Evolutionary conservation across 2,888 invertebrate species (phyloP).

Genomic region (Microdon myrmicae): DNA sequence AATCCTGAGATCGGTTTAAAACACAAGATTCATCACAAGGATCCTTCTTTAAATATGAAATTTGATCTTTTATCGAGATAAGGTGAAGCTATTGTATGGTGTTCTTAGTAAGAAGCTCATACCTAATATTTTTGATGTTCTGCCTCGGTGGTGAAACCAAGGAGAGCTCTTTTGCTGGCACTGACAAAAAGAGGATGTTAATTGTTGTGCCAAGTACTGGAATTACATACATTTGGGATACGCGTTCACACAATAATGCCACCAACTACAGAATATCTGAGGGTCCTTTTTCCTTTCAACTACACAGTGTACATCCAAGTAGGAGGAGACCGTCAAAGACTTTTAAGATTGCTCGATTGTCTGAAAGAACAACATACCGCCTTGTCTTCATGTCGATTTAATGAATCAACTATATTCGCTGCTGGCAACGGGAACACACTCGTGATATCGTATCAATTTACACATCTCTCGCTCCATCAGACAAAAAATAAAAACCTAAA

Average conservation of each 20-base stretch:
- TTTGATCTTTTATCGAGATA: slow-evolving; percentile 51
- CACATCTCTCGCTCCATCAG: slow-evolving; percentile 30
- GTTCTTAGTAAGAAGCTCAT: slow-evolving; percentile 43
- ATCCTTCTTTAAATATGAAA: slow-evolving; percentile 41
- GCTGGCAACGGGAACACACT: slow-evolving; percentile 42
- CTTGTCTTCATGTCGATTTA: slow-evolving; percentile 52
- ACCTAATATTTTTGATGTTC: slow-evolving; percentile 12
- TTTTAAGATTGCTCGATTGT: slow-evolving; percentile 51
- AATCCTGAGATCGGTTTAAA: slow-evolving; percentile 16
- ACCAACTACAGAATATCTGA: slow-evolving; percentile 13
- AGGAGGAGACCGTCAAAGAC: slow-evolving; percentile 47
- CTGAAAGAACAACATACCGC: slow-evolving; percentile 51
- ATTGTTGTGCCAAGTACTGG: slow-evolving; percentile 38
- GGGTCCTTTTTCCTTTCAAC: slow-evolving; percentile 18
- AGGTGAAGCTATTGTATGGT: slow-evolving; percentile 48
- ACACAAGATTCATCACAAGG: slow-evolving; percentile 29
- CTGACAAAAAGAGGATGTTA: slow-evolving; percentile 51
- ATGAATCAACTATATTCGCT: slow-evolving; percentile 43
- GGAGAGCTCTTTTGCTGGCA: slow-evolving; percentile 43
- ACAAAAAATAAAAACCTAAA: slow-evolving; percentile 16
- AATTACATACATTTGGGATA: slow-evolving; percentile 44
- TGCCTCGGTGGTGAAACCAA: slow-evolving; percentile 23
- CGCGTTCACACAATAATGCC: slow-evolving; percentile 33
- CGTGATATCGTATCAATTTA: slow-evolving; percentile 46
- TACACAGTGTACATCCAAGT: slow-evolving; percentile 21